Base-by-base conservation (phyloP, 2,888 invertebrate species). In the Alviniconcha strummeri region DNA sequence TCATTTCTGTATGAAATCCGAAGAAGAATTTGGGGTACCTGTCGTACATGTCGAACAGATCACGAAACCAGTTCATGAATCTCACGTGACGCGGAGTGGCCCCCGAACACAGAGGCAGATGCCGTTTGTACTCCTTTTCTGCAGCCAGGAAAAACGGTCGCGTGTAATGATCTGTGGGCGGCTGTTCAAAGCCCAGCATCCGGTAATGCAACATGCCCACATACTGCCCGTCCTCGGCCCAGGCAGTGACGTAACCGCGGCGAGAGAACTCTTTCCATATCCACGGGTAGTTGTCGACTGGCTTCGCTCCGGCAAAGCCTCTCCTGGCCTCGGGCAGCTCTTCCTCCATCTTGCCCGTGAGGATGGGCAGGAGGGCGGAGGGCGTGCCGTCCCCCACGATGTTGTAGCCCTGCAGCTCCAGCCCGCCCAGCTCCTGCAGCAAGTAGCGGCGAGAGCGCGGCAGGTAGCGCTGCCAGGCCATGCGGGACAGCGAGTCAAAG, bases 141-240 rank as follows among this genome's bases (percentile, higher is more conserved):
- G 96, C 95, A 54, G 96, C 96, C 17, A 97, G 83, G 82, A 90
- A 90, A 93, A 96, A 98, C 0, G 97, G 95, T 60, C 98, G 94
- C 94, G 98, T 96, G 92, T 98, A 98, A 93, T 98, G 98, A 94
- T 98, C 97, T 0, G 98, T 97, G 0, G 98, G 98, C 88, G 96
- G 96, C 4, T 95, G 94, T 67, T 95, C 94, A 93, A 98, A 98
- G 0, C 98, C 98, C 88, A 96, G 96, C 92, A 98, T 95, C 11
- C 98, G 95, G 93, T 97, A 97, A 3, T 97, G 97, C 92, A 98
- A 99, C 0, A 97, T 97, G 0, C 98, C 98, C 55, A 96, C 95
- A 90, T 95, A 94, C 0, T 97, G 96, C 89, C 96, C 95, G 92
- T 99, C 98, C 92, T 99, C 98, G 89, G 96, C 96, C 93, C 96